A percentile compares a stretch with the other conserved stretches of the same genome.
Conservation (phyloP, 2,797 vertebrate species). For the Chelon labrosus region DNA sequence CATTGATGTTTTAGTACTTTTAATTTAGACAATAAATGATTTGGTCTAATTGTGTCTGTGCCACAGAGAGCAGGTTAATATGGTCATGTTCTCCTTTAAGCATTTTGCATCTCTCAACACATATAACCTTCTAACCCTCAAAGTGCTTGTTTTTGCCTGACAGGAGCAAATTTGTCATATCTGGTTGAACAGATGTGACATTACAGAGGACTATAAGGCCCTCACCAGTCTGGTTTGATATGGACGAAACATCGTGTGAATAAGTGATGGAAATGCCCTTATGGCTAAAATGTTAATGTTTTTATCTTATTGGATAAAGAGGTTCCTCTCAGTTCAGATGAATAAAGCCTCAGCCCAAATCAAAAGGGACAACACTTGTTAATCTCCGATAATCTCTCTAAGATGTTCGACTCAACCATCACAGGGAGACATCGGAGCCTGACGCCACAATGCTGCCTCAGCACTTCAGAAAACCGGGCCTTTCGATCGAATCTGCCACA, state of each 20-base stretch:
- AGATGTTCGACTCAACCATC: slow-evolving; percentile 50
- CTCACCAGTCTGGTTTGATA: slow-evolving; percentile 35
- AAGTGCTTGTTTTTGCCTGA: not conserved
- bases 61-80: not conserved
- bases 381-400: slow-evolving; percentile 59
- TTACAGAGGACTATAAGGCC: slow-evolving; percentile 29
- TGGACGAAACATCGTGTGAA: slow-evolving; percentile 25
- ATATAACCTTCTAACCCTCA: not conserved
- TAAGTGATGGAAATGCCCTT: slow-evolving; percentile 50
- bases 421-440: slow-evolving; percentile 56
- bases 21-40: not conserved
- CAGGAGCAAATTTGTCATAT: not conserved
- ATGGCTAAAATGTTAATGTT: slow-evolving; percentile 19
- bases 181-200: not conserved
- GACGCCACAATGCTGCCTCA: slow-evolving; percentile 62
- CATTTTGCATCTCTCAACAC: no score
- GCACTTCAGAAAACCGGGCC: slow-evolving; percentile 47
- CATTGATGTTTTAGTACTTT: slow-evolving; percentile 1
- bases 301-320: slow-evolving; percentile 22
- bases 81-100: not conserved
- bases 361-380: slow-evolving; percentile 52
- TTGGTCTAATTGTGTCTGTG: not conserved
- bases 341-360: slow-evolving; percentile 18
- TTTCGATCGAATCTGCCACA: slow-evolving; percentile 62
- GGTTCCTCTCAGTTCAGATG: slow-evolving; percentile 24